Evolutionary conservation across 2,888 invertebrate species (phyloP), one percentile per base, ranked within the genome.

Genomic region (Thymelicus lineola): DNA sequence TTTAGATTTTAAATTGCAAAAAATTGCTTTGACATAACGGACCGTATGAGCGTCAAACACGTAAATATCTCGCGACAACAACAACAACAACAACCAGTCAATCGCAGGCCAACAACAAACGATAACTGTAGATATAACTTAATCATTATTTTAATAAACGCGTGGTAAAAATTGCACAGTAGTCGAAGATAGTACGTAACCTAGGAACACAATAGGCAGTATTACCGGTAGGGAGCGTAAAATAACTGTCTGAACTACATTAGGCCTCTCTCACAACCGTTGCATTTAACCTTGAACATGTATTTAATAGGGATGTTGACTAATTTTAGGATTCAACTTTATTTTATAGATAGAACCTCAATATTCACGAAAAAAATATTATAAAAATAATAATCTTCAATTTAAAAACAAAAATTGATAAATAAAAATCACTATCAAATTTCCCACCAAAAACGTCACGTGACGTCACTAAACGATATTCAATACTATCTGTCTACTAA

Each of bases 181-280:
- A 80, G 78, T 78, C 82, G 84, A 86, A 83, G 83, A 82, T 80
- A 84, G 87, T 86, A 74, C 20, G 71, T 71, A 74, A 55, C 63
- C 84, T 89, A 87, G 84, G 92, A 92, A 92, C 92, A 93, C 92
- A 90, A 87, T 87, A 87, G 91, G 91, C 82, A 89, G 90, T 89
- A 81, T 85, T 83, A 79, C 80, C 75, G 79, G 82, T 48, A 79
- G 83, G 83, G 85, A 87, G 86, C 81, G 64, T 70, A 83, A 89
- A 86, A 81, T 75, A 64, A 53, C 80, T 84, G 86, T 83, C 81
- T 85, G 80, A 78, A 87, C 89, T 90, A 91, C 85, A 73, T 87
- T 92, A 93, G 93, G 93, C 93, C 91, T 89, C 90, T 86, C 86
- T 93, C 93, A 93, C 93, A 93, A 93, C 93, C 93, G 85, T 88